phyloP scores from a whole-genome alignment of 2,113 vertebrate species.

The Microtus oregoni region DNA sequence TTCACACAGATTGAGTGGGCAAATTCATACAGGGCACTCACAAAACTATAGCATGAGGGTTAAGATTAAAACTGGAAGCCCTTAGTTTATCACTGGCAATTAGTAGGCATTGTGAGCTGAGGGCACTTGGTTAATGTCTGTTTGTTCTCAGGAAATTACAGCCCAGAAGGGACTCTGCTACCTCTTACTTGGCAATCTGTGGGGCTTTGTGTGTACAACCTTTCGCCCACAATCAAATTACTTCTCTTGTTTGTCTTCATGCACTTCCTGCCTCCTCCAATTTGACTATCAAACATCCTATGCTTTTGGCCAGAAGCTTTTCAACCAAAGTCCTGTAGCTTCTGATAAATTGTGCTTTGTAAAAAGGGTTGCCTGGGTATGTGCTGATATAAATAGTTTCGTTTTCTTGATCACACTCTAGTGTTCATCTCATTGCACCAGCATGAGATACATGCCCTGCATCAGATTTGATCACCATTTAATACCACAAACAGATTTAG shows the following conservation, averaged over 20 bases:
- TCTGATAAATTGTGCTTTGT: neutral
- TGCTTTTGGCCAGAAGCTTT: conserved; percentile 50
- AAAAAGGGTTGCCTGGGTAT: neutral
- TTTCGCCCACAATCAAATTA: conserved; percentile 69
- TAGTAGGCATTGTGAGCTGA: conserved; percentile 75
- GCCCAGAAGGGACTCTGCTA: conserved; percentile 59
- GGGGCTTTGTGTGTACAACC: conserved; percentile 47
- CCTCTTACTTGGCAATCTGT: conserved; percentile 64
- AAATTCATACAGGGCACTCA: conserved; percentile 52
- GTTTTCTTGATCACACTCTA: neutral
- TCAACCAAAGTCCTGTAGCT: neutral
- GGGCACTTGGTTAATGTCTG: conserved; percentile 50
- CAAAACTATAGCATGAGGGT: conserved; percentile 23
- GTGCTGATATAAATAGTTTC: neutral
- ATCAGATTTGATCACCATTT: neutral
- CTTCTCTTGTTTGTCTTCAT: conserved; percentile 64
- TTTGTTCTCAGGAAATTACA: conserved; percentile 79
- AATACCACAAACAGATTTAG: neutral
- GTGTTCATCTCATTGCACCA: neutral
- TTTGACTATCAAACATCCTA: conserved; percentile 53
- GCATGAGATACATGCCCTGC: neutral
- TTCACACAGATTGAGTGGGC: conserved; percentile 23
- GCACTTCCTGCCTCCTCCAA: conserved; percentile 29
- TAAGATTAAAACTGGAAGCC: conserved; percentile 46
- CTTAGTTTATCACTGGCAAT: conserved; percentile 67